Evolutionary conservation across 2,797 vertebrate genomes (phyloP), one percentile per base, ranked within the genome.

Genomic region (Acridotheres tristis): DNA sequence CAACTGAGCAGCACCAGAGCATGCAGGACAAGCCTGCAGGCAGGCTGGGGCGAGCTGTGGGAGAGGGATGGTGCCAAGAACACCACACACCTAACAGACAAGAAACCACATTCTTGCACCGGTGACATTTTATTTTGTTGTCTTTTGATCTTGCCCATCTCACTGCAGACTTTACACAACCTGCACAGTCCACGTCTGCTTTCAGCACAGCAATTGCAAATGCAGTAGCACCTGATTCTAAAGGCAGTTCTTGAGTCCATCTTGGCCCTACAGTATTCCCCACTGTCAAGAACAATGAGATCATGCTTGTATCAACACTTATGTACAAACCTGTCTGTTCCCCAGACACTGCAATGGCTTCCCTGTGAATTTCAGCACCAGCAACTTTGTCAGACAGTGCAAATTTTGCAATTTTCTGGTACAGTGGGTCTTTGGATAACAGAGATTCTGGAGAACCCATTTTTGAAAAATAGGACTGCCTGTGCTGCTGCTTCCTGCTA

Each of bases 91-190:
- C 83, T 47, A 47, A 71, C 38, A 58, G 36, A 58, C 53, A 79
- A 77, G 54, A 54, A 92, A 53, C 10, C 83, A 53, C n/a, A 29
- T 50, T 63, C 92, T 50, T 0, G 0, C 80, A 88, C 34, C 29
- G 63, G 58, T 66, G 73, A 86, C 36, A 4, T 68, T 93, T 94
- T 92, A 94, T 94, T 93, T 92, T 51, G 59, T 16, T 40, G 9
- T 63, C 53, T 89, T 87, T 88, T 67, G 66, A 61, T 58, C 48
- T 86, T 72, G 58, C 30, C 69, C 47, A 36, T 87, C 57, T 74
- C 59, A 43, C 53, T 58, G 63, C 45, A 79, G 58, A 45, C 47
- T 38, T 65, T 5, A 45, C 4, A 29, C 2, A 16, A 7, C 55
- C 55, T 66, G 26, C 50, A 63, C 34, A 71, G 50, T 26, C 50